Conservation (phyloP, 2,797 vertebrate species). For the Eutrigla gurnardus region DNA sequence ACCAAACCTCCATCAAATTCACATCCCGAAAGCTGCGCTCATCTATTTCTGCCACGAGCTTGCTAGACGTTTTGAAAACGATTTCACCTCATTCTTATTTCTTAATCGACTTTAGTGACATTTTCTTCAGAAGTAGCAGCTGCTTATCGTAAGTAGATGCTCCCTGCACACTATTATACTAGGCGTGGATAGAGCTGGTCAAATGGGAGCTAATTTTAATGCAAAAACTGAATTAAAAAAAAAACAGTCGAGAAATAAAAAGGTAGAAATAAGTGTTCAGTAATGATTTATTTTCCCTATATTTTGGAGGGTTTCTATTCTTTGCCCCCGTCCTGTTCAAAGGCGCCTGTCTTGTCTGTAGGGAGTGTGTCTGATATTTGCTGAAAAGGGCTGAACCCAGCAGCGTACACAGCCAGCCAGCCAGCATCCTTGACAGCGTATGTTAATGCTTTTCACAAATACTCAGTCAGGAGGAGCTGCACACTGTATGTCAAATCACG, state of each 20-base stretch:
- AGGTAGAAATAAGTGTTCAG: neutral
- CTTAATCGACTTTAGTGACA: neutral
- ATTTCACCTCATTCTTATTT: neutral
- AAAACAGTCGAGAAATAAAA: neutral
- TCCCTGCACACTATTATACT: neutral
- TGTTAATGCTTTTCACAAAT: conserved; percentile 49
- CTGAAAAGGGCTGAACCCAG: conserved; percentile 48
- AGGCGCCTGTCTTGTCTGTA: conserved; percentile 27
- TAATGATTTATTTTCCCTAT: neutral
- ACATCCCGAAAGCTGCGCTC: neutral
- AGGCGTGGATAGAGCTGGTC: neutral
- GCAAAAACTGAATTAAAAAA: conserved; percentile 13
- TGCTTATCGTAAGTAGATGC: conserved; percentile 10
- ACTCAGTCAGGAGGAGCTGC: conserved; percentile 37
- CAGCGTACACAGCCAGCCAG: conserved; percentile 21
- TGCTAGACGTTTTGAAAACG: neutral
- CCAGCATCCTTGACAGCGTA: conserved; percentile 30
- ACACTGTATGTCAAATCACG: conserved; percentile 50
- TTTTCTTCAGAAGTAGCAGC: neutral
- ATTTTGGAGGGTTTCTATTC: neutral
- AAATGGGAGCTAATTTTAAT: neutral
- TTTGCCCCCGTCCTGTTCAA: neutral
- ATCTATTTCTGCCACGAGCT: neutral
- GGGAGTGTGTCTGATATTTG: conserved; percentile 49
- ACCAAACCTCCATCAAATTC: conserved; percentile 24